Evolutionary conservation across 2,888 invertebrate genomes (phyloP), one percentile per base, ranked within the genome.

Genomic region (Villa cingulata): DNA sequence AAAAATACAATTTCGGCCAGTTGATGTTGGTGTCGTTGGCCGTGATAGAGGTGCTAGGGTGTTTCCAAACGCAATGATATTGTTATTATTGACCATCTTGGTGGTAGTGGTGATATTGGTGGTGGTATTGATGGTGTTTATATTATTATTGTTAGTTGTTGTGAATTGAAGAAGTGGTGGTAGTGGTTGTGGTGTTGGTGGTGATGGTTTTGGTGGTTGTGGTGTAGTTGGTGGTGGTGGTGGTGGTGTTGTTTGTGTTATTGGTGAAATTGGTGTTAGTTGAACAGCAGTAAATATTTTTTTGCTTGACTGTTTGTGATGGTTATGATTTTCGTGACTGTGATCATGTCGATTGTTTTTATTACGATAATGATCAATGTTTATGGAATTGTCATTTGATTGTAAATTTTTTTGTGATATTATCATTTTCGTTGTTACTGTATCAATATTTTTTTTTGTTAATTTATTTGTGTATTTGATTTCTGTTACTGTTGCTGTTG

Each of bases 11-110:
- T 23, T 23, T 23, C 29, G 29, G 23, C 46, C 40, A 46, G 34
- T 20, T 16, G 29, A 40, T 49, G 47, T 49, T 43, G 49, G 43
- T 45, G 49, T 41, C 32, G 45, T 43, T 40, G 51, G 44, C 23
- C 41, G 42, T 48, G 51, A 40, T 39, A 51, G 41, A 46, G 45
- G 44, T 45, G 47, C 48, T 48, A 45, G 37, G 49, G 32, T 49
- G 32, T 48, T 50, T 38, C 46, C 52, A 50, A 48, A 47, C 48
- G 49, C 48, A 48, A 46, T 43, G 41, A 52, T 48, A 50, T 50
- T 52, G 40, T 51, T 52, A 51, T 63, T 64, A 53, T 52, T 51
- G 51, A 56, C 53, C 55, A 56, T 56, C 55, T 57, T 59, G 57
- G 53, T 54, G 53, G 55, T 52, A 49, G 49, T 45, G 57, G 46